phyloP scores from a whole-genome alignment of 2,797 vertebrate species.

The Amblyopsis hoosieri region DNA sequence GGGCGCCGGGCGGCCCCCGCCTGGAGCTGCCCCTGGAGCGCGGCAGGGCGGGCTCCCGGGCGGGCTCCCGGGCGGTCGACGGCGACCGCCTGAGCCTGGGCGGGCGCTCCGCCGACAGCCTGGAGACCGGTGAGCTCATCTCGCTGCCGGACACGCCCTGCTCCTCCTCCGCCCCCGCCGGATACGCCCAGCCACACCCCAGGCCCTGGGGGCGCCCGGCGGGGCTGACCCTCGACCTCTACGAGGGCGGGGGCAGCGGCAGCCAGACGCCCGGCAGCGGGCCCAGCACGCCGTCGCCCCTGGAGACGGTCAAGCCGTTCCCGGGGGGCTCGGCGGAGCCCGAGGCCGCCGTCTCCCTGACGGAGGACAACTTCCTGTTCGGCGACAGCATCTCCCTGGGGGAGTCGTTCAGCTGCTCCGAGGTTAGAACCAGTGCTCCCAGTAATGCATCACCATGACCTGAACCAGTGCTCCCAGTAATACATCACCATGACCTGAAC shows the following conservation, averaged over 20 bases:
- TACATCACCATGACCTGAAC: no score
- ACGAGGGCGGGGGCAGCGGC: constrained; percentile 80
- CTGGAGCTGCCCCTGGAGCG: constrained; percentile 35
- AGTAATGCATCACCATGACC: no score
- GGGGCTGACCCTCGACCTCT: constrained; percentile 87
- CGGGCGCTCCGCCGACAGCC: constrained; percentile 80
- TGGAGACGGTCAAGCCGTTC: constrained; percentile 86
- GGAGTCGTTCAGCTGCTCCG: constrained; percentile 83
- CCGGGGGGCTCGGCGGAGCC: constrained; percentile 72
- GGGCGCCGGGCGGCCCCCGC: constrained; percentile 16
- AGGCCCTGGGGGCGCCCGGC: constrained; percentile 82
- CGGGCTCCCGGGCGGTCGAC: constrained; percentile 39
- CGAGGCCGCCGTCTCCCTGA: constrained; percentile 71
- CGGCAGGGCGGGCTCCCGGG: constrained; percentile 43
- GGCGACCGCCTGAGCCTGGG: constrained; percentile 76
- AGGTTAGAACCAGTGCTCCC: constrained; percentile 74
- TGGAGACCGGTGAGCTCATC: constrained; percentile 81
- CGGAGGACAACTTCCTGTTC: constrained; percentile 80
- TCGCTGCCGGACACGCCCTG: constrained; percentile 77
- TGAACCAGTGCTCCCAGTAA: no score
- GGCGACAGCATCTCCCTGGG: constrained; percentile 84
- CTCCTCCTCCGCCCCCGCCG: constrained; percentile 58
- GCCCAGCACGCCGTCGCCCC: constrained; percentile 91
- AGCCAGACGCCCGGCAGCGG: constrained; percentile 88
- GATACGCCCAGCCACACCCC: constrained; percentile 59